Evolutionary conservation across 2,797 vertebrate genomes (phyloP).

Genomic region (Paedocypris micromegethes): DNA sequence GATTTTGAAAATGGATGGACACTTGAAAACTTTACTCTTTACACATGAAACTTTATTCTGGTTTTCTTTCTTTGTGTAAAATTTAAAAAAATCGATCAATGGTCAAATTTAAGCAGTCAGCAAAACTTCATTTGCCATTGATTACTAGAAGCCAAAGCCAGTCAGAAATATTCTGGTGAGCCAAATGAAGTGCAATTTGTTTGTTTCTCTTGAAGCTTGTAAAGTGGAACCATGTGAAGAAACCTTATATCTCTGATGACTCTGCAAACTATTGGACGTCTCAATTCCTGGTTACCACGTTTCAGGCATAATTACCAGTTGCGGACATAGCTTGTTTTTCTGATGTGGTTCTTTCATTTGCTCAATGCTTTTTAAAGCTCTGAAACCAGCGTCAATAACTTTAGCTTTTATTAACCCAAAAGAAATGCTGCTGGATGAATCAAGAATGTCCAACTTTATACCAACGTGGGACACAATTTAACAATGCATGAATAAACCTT

Average conservation of each 20-base stretch:
- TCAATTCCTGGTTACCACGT: slow-evolving; percentile 65
- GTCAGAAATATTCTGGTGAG: slow-evolving; percentile 67
- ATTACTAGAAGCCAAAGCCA: slow-evolving; percentile 66
- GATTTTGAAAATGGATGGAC: too few relatives aligned
- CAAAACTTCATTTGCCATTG: slow-evolving; percentile 60
- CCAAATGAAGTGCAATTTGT: slow-evolving; percentile 76
- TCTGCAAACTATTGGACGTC: slow-evolving; percentile 67
- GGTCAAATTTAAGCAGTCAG: slow-evolving; percentile 58
- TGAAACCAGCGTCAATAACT: slow-evolving; percentile 51
- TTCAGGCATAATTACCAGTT: slow-evolving; percentile 70
- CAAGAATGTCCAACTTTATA: slow-evolving; percentile 3
- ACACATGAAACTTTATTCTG: background rate
- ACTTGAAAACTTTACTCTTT: too few relatives aligned
- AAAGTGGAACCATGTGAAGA: slow-evolving; percentile 75
- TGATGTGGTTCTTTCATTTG: slow-evolving; percentile 63
- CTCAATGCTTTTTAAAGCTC: slow-evolving; percentile 43
- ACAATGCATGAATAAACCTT: slow-evolving; percentile 15
- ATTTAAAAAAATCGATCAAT: slow-evolving; percentile 24
- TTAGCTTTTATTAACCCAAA: slow-evolving; percentile 49
- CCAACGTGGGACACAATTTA: background rate
- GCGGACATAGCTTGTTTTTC: slow-evolving; percentile 60
- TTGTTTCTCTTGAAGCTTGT: slow-evolving; percentile 72
- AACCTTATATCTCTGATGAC: slow-evolving; percentile 61
- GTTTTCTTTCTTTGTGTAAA: background rate
- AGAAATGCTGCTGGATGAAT: slow-evolving; percentile 51